These are phyloP conservation scores for Vipera latastei DNA, from an alignment of 2,797 vertebrate genomes.

Conservation along the genomic window DNA sequence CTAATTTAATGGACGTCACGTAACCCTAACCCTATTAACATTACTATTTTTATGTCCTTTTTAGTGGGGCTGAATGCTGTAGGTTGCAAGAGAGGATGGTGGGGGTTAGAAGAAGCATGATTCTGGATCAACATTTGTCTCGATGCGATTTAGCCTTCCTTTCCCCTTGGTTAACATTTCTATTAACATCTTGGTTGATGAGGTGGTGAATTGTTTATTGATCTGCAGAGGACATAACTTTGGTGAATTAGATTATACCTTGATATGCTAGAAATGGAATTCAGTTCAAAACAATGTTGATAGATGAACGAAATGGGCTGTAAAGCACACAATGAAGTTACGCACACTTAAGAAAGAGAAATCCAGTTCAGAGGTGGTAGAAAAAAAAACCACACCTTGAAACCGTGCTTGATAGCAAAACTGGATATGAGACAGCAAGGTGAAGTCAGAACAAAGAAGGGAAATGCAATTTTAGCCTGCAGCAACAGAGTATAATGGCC, in stretches of 20 bases:
- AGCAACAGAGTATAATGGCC: neutral
- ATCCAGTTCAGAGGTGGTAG: neutral
- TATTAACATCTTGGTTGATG: neutral
- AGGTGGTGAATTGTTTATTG: neutral
- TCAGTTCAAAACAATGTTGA: neutral
- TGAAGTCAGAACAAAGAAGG: neutral
- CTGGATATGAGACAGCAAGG: neutral
- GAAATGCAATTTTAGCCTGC: neutral
- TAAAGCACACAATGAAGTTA: neutral
- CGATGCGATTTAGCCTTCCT: neutral
- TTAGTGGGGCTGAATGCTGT: neutral
- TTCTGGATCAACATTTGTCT: neutral
- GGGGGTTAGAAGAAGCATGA: neutral
- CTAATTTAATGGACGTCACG: neutral
- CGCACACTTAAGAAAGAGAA: neutral
- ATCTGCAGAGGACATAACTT: neutral
- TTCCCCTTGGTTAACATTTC: neutral
- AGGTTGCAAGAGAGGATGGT: neutral
- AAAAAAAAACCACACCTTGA: neutral
- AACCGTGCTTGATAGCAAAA: neutral
- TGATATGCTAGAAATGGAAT: neutral
- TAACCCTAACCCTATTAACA: neutral
- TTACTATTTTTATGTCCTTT: neutral
- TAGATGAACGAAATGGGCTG: neutral
- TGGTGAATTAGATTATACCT: neutral